Evolutionary conservation across 2,797 vertebrate genomes (phyloP).

Genomic region (Podarcis siculus): DNA sequence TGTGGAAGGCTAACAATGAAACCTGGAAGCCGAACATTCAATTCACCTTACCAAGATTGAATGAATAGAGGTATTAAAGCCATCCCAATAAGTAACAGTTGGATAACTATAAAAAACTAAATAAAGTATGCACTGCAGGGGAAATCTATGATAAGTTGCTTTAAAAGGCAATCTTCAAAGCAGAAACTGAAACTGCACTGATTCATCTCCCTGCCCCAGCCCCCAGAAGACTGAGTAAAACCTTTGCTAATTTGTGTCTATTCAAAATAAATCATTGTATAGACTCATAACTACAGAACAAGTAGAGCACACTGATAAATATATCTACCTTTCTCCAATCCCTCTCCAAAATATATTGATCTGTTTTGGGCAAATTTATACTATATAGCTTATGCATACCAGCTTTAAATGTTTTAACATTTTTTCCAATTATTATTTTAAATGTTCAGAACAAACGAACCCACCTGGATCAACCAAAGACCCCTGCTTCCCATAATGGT

Average conservation of each 20-base stretch:
- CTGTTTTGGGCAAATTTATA: not conserved
- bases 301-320: not conserved
- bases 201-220: not conserved
- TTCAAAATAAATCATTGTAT: not conserved
- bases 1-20: not conserved
- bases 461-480: not conserved
- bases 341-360: not conserved
- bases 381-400: not conserved
- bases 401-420: not conserved
- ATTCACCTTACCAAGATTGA: not conserved
- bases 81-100: not conserved
- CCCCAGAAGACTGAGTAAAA: not conserved
- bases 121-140: not conserved
- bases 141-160: not conserved
- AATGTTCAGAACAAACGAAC: not conserved
- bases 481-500: not conserved
- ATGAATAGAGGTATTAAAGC: slow-evolving; percentile 6
- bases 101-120: not conserved
- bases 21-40: not conserved
- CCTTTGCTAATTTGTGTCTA: not conserved
- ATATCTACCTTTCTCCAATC: not conserved
- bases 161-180: slow-evolving; percentile 27
- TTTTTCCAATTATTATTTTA: no score
- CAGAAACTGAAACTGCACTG: not conserved
- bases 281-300: not conserved